phyloP scores from a whole-genome alignment of 2,888 invertebrate genomes.

The Amblyjoppa proteus region DNA sequence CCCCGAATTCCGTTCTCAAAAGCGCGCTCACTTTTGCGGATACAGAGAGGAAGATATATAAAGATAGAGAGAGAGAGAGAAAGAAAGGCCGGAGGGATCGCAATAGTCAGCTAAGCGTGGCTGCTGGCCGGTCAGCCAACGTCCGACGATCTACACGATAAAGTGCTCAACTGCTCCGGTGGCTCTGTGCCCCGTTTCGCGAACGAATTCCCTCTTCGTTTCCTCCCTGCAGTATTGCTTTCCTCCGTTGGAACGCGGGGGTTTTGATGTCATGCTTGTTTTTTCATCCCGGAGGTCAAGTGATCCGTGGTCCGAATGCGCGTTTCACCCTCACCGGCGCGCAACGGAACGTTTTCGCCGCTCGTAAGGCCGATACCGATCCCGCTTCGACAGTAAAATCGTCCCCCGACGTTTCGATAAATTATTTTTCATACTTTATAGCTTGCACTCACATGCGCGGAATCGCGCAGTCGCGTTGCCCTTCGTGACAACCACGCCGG shows the following conservation, averaged over 20 bases:
- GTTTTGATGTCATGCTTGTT: slow-evolving; percentile 49
- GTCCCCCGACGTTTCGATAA: slow-evolving; percentile 9
- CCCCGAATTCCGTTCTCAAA: slow-evolving; percentile 62
- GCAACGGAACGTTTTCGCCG: slow-evolving; percentile 28
- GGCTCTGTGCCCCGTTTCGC: slow-evolving; percentile 32
- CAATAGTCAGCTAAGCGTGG: slow-evolving; percentile 37
- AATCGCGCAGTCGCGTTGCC: too few relatives aligned
- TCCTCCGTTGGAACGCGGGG: slow-evolving; percentile 43
- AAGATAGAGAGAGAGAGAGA: slow-evolving; percentile 14
- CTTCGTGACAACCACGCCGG: too few relatives aligned
- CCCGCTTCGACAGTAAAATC: not conserved
- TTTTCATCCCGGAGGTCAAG: slow-evolving; percentile 24
- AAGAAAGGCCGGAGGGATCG: slow-evolving; percentile 30
- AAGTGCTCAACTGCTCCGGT: slow-evolving; percentile 48
- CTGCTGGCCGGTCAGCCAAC: slow-evolving; percentile 58
- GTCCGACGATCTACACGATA: slow-evolving; percentile 58
- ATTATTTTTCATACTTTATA: slow-evolving; percentile 11
- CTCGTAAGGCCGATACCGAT: slow-evolving; percentile 1
- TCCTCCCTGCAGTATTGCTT: slow-evolving; percentile 32
- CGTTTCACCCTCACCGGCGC: not conserved
- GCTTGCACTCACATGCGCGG: not conserved
- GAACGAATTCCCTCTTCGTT: slow-evolving; percentile 42
- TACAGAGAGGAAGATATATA: slow-evolving; percentile 14
- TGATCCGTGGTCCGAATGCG: slow-evolving; percentile 31
- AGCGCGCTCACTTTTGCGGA: slow-evolving; percentile 41